These are phyloP conservation scores for Scomber scombrus DNA, from an alignment of 2,113 vertebrate species.

Conservation along the genomic window DNA sequence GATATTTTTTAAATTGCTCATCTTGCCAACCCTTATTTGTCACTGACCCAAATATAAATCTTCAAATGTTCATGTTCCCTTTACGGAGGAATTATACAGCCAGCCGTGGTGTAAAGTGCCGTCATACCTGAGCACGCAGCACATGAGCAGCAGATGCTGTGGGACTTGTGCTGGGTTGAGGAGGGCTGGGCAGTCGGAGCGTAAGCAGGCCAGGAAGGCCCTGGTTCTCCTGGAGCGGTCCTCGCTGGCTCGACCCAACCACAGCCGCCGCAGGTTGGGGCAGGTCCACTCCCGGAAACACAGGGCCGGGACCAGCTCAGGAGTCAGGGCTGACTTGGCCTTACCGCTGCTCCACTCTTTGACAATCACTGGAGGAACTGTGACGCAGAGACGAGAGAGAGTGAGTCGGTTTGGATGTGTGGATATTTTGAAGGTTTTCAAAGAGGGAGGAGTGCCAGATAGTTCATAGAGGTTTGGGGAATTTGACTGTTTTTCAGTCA, in stretches of 20 bases:
- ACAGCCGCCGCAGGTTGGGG: conserved; percentile 92
- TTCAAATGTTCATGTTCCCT: too few relatives aligned
- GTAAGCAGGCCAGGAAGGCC: conserved; percentile 93
- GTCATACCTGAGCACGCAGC: conserved; percentile 91
- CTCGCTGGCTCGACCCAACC: conserved; percentile 93
- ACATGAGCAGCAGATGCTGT: conserved; percentile 94
- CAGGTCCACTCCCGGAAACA: conserved; percentile 96
- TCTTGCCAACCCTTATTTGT: too few relatives aligned
- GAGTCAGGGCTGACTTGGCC: conserved; percentile 93
- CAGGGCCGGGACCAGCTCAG: conserved; percentile 92
- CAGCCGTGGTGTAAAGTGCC: not conserved
- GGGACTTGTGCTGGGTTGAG: conserved; percentile 93
- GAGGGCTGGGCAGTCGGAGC: conserved; percentile 93
- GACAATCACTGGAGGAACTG: conserved; percentile 93
- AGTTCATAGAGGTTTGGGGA: too few relatives aligned
- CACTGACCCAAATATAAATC: too few relatives aligned
- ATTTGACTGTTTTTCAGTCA: too few relatives aligned
- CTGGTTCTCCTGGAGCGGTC: conserved; percentile 93
- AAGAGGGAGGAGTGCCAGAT: too few relatives aligned
- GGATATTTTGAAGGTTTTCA: not conserved
- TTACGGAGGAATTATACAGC: not conserved
- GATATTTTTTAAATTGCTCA: too few relatives aligned
- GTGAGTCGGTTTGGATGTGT: too few relatives aligned
- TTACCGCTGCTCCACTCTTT: conserved; percentile 96
- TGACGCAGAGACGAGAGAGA: conserved; percentile 48